Evolutionary conservation across 2,888 invertebrate genomes (phyloP).

Genomic region (Lasioglossum morio): DNA sequence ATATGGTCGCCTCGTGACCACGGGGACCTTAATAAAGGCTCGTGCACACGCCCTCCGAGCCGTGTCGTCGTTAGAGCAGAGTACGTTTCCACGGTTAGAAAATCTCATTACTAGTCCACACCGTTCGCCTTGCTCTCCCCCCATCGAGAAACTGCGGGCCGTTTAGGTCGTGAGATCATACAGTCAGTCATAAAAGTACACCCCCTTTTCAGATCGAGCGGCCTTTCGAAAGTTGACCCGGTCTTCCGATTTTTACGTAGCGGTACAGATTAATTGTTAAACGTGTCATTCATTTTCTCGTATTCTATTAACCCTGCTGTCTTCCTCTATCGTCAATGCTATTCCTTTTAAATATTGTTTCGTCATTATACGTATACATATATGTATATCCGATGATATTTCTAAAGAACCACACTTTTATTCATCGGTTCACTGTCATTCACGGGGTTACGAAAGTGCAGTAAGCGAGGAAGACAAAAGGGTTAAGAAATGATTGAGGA

Average conservation of each 20-base stretch:
- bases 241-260: background rate
- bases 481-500: background rate
- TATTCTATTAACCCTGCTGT: background rate
- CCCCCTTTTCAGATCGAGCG: background rate
- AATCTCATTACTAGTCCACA: constrained; percentile 63
- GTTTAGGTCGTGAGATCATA: constrained; percentile 64
- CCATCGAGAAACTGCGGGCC: constrained; percentile 26
- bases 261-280: background rate
- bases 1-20: constrained; percentile 66
- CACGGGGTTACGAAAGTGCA: no score
- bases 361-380: no score
- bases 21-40: constrained; percentile 69
- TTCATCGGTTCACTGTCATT: no score
- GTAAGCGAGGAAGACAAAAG: no score
- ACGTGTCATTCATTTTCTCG: background rate
- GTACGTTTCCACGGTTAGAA: constrained; percentile 69
- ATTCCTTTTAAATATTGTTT: no score
- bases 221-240: background rate
- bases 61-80: constrained; percentile 40
- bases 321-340: no score
- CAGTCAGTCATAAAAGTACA: background rate
- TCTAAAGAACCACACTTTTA: no score
- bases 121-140: constrained; percentile 18
- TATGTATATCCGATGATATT: no score
- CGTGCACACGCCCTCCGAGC: constrained; percentile 60